Evolutionary conservation across 2,888 invertebrate species (phyloP), one percentile per base, ranked within the genome.

Genomic region (Eilema sororculum): DNA sequence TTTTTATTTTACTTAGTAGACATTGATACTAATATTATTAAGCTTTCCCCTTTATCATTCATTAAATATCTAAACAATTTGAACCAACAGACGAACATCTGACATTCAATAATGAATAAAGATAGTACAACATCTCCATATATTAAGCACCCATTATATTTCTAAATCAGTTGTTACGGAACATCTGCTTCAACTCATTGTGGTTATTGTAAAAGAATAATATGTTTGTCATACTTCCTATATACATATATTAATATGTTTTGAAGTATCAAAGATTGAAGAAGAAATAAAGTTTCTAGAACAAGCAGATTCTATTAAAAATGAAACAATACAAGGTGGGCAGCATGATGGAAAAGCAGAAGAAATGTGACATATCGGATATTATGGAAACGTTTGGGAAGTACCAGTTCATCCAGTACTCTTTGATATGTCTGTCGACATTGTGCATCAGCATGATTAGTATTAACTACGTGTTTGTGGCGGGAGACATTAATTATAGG

Each of bases 301-400:
- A 4, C 2, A 57, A 57, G 12, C 2, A 24, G 57, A 24, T 57
- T 22, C 9, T 22, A 0, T 56, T 10, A 56, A 22, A 22, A 12
- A 56, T 56, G 16, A 22, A 22, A 56, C 22, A 22, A 24, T 56
- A 16, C n/a, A 68, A 70, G 9, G 80, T 85, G 70, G 61, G 78
- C 22, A 20, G 20, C 20, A 46, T 6, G 5, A 46, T 46, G 20
- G 20, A 46, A 20, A 20, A 46, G 20, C 20, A 46, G 46, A 37
- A 37, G 33, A 1, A 37, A 37, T 37, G 33, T 37, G 33, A 37
- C 33, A 41, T 41, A 67, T 82, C 86, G 0, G 83, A 88, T 37
- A 76, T 91, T 4, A 73, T 90, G 69, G 92, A 93, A 65, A 87
- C 84, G 56, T 95, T 95, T 75, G 95, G 96, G 0, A 89, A 80